Base-by-base conservation (phyloP, 2,797 vertebrate species). In the Sardinella longiceps region DNA sequence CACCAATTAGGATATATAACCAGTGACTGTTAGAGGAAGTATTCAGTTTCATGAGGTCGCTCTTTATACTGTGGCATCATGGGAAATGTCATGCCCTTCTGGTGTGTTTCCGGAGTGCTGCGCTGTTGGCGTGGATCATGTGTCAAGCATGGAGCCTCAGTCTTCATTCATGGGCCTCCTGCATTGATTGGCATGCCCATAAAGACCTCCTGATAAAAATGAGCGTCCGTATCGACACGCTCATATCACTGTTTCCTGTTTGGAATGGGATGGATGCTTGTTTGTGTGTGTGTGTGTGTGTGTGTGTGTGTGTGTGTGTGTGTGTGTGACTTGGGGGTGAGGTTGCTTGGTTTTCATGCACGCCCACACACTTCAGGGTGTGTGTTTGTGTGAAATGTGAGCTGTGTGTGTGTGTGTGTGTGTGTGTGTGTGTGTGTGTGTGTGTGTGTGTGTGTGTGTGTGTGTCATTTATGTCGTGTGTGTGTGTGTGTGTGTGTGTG, bases 251-350 rank as follows among this genome's bases (percentile, higher is more conserved):
- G 43, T 77, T 77, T 77, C 70, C 70, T 77, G 37, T 77, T 39
- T 77, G 37, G 30, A 28, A 30, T 15, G 30, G 30, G 30, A 9
- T 28, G 28, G 1, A 30, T 70, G 28, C 0, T 30, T 70, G 12
- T 70, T 28, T 70, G 63, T 70, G 63, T 77, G 20, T 77, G 70
- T 43, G 70, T 77, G 70, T 77, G 33, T 77, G 70, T 74, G 66
- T 74, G 33, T 37, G 66, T 37, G 66, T 74, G 66, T 74, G 66
- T 37, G 66, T 74, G 66, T 70, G 63, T 70, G 63, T 70, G 63
- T 70, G 28, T 70, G 28, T 70, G 63, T 70, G 28, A 33, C 28
- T 70, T 70, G 63, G 33, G 25, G 33, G 63, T 70, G 43, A 7
- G 43, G 43, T 43, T 4, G 43, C 43, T 43, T 43, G 43, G 43